Conservation (phyloP, 2,797 vertebrate species). For the Eleutherodactylus coqui region DNA sequence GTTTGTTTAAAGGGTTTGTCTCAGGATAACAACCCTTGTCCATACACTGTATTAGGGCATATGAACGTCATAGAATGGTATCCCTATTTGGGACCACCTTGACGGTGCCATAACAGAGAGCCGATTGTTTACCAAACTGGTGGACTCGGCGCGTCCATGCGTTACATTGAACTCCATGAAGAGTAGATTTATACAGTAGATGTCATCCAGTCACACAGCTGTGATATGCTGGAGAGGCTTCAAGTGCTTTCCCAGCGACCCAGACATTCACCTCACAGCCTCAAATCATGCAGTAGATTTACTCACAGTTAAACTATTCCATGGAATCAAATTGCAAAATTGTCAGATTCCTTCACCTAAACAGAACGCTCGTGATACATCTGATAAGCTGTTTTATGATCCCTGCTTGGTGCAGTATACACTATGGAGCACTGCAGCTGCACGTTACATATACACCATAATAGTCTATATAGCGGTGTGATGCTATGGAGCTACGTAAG, state of each 20-base stretch:
- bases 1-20: not conserved
- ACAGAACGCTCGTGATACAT: constrained; percentile 1
- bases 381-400: not conserved
- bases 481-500: not conserved
- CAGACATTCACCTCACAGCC: constrained; percentile 50
- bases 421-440: not conserved
- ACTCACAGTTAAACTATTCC: constrained; percentile 26
- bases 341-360: constrained; percentile 25
- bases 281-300: constrained; percentile 22
- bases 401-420: not conserved
- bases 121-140: not conserved
- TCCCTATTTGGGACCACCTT: not conserved
- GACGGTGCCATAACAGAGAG: not conserved
- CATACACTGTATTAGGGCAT: not conserved
- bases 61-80: not conserved
- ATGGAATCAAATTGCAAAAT: constrained; percentile 30
- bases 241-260: constrained; percentile 23
- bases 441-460: not conserved
- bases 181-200: not conserved
- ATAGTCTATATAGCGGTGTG: not conserved
- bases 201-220: constrained; percentile 32
- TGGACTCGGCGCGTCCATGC: not conserved
- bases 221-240: constrained; percentile 41
- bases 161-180: not conserved
- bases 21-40: no score